These are phyloP conservation scores for Sicus ferrugineus DNA, from an alignment of 2,888 invertebrate genomes.

Conservation along the genomic window DNA sequence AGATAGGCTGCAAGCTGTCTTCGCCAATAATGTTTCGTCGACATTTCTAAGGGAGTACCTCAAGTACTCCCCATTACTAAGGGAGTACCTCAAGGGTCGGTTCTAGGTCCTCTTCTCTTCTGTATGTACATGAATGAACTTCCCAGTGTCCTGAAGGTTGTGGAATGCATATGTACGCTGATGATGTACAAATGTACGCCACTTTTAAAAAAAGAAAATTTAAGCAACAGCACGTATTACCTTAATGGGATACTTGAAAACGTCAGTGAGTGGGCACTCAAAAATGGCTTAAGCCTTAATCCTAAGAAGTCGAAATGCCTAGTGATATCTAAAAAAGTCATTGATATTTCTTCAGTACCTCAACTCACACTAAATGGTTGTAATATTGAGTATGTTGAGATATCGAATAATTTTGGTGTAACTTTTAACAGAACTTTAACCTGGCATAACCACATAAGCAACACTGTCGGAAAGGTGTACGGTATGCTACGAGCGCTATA, in stretches of 20 bases:
- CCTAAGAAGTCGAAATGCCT: slow-evolving; percentile 10
- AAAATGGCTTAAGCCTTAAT: slow-evolving; percentile 1
- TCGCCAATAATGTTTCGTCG: too few relatives aligned
- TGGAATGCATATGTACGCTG: too few relatives aligned
- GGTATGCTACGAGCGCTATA: not conserved
- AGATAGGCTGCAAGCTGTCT: too few relatives aligned
- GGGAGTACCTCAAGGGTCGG: too few relatives aligned
- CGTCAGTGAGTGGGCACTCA: not conserved
- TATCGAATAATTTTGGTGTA: not conserved
- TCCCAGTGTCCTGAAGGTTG: too few relatives aligned
- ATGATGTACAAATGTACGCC: too few relatives aligned
- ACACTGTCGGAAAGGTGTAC: not conserved
- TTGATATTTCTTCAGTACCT: slow-evolving; percentile 3
- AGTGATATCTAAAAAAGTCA: not conserved
- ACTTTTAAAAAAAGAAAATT: not conserved
- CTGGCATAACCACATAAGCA: not conserved
- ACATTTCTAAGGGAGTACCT: too few relatives aligned
- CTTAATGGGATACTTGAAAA: not conserved
- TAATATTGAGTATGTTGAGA: slow-evolving; percentile 16
- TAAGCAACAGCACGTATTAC: not conserved
- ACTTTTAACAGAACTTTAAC: not conserved
- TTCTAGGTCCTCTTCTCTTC: too few relatives aligned
- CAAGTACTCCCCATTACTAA: too few relatives aligned
- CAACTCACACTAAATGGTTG: slow-evolving; percentile 3
- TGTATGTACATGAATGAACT: too few relatives aligned